These are phyloP conservation scores for Netelia inedita DNA, from an alignment of 2,888 invertebrate genomes.

Conservation along the genomic window DNA sequence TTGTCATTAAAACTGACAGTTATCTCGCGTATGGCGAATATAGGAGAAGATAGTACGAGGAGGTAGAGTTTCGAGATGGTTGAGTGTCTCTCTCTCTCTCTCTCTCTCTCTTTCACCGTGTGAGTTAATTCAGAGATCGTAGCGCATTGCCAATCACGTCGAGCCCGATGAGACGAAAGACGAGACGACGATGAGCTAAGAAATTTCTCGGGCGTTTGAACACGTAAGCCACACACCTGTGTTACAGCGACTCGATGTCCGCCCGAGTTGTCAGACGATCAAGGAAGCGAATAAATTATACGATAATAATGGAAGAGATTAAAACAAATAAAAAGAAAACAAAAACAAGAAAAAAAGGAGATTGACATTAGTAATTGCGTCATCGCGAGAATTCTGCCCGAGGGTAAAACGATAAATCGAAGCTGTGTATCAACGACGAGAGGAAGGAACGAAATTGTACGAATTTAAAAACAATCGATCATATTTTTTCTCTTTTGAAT, in stretches of 20 bases:
- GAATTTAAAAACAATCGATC: constrained; percentile 51
- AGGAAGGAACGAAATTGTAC: constrained; percentile 35
- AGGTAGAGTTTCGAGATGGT: not conserved
- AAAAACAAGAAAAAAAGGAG: not conserved
- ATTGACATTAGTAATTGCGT: not conserved
- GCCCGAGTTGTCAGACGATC: not conserved
- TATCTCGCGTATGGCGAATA: not conserved
- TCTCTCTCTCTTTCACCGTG: not conserved
- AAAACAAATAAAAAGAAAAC: not conserved
- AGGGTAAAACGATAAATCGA: not conserved
- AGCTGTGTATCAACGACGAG: not conserved
- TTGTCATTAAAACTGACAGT: constrained; percentile 38
- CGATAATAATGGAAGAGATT: not conserved
- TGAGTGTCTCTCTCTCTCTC: constrained; percentile 11
- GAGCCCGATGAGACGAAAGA: not conserved
- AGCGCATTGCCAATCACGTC: not conserved
- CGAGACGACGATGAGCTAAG: constrained; percentile 1
- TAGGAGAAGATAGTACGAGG: no score
- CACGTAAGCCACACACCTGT: constrained; percentile 3
- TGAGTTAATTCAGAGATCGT: constrained; percentile 7
- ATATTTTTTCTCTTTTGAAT: constrained; percentile 25
- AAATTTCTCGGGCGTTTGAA: not conserved
- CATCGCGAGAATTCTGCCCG: not conserved
- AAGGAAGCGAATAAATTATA: constrained; percentile 33
- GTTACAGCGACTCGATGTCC: constrained; percentile 1